Evolutionary conservation across 2,888 invertebrate genomes (phyloP).

Genomic region (Pseudococcus longispinus): DNA sequence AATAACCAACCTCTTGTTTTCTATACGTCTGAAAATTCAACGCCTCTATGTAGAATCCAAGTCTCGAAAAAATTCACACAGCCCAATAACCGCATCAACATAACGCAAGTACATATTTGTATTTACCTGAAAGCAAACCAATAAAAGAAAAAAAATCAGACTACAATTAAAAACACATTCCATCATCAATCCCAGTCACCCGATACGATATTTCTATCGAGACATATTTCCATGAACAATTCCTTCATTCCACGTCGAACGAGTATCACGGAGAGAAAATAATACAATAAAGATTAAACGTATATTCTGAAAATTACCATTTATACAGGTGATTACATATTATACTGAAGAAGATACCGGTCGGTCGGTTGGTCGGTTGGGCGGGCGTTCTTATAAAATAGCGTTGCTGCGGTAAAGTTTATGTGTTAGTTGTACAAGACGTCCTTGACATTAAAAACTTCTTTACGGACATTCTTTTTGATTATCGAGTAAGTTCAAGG

Average conservation of each 20-base stretch:
- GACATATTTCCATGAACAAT: slow-evolving; percentile 7
- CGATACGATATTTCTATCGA: background rate
- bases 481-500: slow-evolving; percentile 51
- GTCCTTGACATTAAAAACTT: slow-evolving; percentile 53
- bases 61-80: no score
- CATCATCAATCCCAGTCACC: background rate
- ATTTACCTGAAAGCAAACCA: background rate
- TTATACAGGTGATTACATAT: slow-evolving; percentile 38
- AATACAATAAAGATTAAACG: background rate
- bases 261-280: background rate
- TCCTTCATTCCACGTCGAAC: background rate
- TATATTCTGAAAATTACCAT: slow-evolving; percentile 32
- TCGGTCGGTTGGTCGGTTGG: background rate
- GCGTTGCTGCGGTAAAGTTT: background rate
- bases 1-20: no score
- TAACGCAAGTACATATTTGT: no score
- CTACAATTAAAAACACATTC: slow-evolving; percentile 3
- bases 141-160: background rate
- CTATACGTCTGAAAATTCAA: no score
- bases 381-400: slow-evolving; percentile 9
- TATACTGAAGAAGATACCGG: slow-evolving; percentile 15
- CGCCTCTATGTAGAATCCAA: no score
- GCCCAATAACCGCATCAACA: no score
- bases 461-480: slow-evolving; percentile 48
- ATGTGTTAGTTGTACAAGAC: slow-evolving; percentile 49